A percentile compares a stretch with the other conserved stretches of the same genome.
Conservation (phyloP, 1,140 invertebrate species). For the Zelostemma sp. region DNA sequence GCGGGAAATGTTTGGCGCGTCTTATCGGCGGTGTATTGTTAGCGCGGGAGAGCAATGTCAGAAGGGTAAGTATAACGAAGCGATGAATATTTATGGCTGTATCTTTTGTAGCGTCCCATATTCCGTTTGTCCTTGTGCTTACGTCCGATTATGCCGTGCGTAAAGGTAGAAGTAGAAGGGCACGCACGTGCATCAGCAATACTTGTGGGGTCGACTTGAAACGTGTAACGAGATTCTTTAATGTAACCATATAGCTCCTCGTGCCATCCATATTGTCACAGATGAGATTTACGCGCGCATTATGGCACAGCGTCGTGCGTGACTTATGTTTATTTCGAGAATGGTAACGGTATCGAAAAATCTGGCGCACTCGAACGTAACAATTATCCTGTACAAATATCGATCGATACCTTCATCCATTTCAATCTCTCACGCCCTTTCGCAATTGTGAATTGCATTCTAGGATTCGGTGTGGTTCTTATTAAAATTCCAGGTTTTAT, state of each 20-base stretch:
- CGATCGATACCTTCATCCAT: too few relatives aligned
- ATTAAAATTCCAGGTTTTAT: constrained; percentile 63
- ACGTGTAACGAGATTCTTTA: background rate
- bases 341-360: background rate
- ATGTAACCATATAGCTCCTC: constrained; percentile 1
- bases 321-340: background rate
- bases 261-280: background rate
- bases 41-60: background rate
- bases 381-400: too few relatives aligned
- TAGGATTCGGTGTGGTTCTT: constrained; percentile 39
- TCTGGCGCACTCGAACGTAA: background rate
- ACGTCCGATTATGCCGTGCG: constrained; percentile 1
- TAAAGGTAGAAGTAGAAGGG: constrained; percentile 2
- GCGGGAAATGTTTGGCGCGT: constrained; percentile 1
- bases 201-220: constrained; percentile 1
- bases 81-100: constrained; percentile 16
- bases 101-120: constrained; percentile 9
- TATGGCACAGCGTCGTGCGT: background rate
- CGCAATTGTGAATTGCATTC: background rate
- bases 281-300: constrained; percentile 8
- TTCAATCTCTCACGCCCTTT: background rate
- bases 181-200: background rate
- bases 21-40: constrained; percentile 6
- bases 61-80: constrained; percentile 15
- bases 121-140: background rate